Evolutionary conservation across 1,140 invertebrate species (phyloP).

Genomic region (Pectinophora gossypiella): DNA sequence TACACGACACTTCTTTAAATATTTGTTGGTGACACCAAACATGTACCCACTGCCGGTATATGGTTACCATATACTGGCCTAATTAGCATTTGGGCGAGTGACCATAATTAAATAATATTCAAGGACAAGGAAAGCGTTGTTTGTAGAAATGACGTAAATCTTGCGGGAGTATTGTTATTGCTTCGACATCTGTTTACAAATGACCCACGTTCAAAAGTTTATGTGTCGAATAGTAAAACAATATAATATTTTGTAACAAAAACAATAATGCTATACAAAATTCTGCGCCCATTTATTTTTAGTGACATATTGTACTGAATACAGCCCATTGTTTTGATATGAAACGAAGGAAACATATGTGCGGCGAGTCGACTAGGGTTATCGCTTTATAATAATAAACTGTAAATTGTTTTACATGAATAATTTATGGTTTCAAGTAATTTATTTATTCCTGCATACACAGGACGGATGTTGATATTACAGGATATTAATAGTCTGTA

Average conservation of each 20-base stretch:
- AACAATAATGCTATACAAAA: slow-evolving; percentile 16
- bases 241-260: slow-evolving; percentile 2
- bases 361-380: slow-evolving; percentile 21
- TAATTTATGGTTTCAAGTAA: neutral
- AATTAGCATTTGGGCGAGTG: neutral
- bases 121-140: neutral
- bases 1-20: no score
- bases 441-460: neutral
- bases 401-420: neutral
- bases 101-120: neutral
- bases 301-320: slow-evolving; percentile 49
- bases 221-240: slow-evolving; percentile 1
- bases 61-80: no score
- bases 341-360: slow-evolving; percentile 18
- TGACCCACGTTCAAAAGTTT: neutral
- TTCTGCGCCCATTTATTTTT: slow-evolving; percentile 37
- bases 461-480: neutral
- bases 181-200: neutral
- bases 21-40: no score
- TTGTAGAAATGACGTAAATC: neutral
- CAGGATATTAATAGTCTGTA: no score
- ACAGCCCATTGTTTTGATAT: slow-evolving; percentile 37
- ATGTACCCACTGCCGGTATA: no score
- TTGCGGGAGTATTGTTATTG: neutral
- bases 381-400: slow-evolving; percentile 7